Percentiles rank a stretch among this genome's conserved stretches.
These are phyloP conservation scores for Lepisosteus osseus DNA, from an alignment of 2,113 vertebrate genomes.

Conservation along the genomic window DNA sequence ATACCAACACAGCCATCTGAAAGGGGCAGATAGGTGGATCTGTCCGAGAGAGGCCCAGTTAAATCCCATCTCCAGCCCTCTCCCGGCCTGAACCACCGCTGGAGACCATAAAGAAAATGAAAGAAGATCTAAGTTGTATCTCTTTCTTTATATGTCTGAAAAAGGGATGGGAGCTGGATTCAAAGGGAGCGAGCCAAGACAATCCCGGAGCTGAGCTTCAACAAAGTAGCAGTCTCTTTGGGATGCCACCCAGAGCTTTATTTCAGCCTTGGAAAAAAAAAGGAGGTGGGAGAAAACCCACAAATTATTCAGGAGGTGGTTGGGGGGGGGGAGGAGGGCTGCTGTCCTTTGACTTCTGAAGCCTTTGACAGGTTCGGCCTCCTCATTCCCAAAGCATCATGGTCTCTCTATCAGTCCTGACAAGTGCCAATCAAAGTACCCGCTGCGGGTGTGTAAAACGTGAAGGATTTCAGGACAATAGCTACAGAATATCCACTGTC, in stretches of 20 bases:
- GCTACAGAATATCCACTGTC: constrained; percentile 72
- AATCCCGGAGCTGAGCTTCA: constrained; percentile 67
- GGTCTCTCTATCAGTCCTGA: constrained; percentile 85
- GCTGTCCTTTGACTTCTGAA: constrained; percentile 73
- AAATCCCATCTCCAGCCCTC: constrained; percentile 53
- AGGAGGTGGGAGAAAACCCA: constrained; percentile 64
- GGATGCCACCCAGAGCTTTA: constrained; percentile 81
- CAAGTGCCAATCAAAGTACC: constrained; percentile 93
- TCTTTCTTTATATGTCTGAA: constrained; percentile 75
- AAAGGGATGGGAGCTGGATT: constrained; percentile 74
- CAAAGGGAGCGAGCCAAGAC: constrained; percentile 66
- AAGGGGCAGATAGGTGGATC: constrained; percentile 70
- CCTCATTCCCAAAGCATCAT: constrained; percentile 69
- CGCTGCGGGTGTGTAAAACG: constrained; percentile 49
- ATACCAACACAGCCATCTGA: constrained; percentile 66
- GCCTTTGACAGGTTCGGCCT: constrained; percentile 62
- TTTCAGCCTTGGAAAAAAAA: constrained; percentile 74
- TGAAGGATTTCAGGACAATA: constrained; percentile 75
- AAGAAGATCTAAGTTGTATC: constrained; percentile 70
- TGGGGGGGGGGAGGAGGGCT: constrained; percentile 59
- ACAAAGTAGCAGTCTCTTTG: constrained; percentile 76
- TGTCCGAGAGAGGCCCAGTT: constrained; percentile 59
- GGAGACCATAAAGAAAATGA: constrained; percentile 66
- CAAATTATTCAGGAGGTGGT: constrained; percentile 64
- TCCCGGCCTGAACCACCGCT: constrained; percentile 50